A percentile compares a stretch with the other conserved stretches of the same genome.
Evolutionary conservation across 2,888 invertebrate genomes (phyloP).

Genomic region (Nomada flava): DNA sequence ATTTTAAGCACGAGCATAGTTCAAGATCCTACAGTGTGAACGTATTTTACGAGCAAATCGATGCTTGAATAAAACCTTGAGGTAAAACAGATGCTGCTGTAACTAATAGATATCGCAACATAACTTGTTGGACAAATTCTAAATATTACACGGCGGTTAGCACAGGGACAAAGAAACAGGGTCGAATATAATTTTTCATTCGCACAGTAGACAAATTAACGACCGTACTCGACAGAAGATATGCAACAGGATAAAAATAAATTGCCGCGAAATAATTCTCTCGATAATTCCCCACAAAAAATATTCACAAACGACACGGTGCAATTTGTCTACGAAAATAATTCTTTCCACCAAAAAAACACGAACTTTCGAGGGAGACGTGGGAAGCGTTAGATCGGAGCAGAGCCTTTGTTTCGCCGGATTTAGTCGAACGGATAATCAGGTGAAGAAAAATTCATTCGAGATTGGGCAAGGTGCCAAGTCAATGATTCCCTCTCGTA

Average conservation of each 20-base stretch:
- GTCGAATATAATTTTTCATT: no score
- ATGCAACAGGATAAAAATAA: no score
- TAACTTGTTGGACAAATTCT: no score
- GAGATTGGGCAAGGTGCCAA: conserved; percentile 49
- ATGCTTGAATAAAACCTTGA: conserved; percentile 17
- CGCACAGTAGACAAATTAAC: no score
- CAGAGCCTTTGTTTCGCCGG: conserved; percentile 11
- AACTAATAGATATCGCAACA: neutral
- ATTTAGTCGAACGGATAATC: conserved; percentile 3
- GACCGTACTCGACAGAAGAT: no score
- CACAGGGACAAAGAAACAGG: no score
- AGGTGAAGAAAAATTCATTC: conserved; percentile 14
- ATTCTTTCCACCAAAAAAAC: no score
- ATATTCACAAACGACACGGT: no score
- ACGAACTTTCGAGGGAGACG: neutral
- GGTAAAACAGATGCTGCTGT: neutral
- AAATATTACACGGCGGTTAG: no score
- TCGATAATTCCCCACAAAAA: no score
- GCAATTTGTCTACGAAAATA: no score
- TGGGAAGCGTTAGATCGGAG: neutral
- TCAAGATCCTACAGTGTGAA: conserved; percentile 1
- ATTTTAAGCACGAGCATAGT: conserved; percentile 7
- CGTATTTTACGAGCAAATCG: conserved; percentile 3
- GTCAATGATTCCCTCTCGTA: conserved; percentile 35
- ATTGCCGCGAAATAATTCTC: no score